Base-by-base conservation (phyloP, 1,140 invertebrate species). In the Drosophila prosaltans region DNA sequence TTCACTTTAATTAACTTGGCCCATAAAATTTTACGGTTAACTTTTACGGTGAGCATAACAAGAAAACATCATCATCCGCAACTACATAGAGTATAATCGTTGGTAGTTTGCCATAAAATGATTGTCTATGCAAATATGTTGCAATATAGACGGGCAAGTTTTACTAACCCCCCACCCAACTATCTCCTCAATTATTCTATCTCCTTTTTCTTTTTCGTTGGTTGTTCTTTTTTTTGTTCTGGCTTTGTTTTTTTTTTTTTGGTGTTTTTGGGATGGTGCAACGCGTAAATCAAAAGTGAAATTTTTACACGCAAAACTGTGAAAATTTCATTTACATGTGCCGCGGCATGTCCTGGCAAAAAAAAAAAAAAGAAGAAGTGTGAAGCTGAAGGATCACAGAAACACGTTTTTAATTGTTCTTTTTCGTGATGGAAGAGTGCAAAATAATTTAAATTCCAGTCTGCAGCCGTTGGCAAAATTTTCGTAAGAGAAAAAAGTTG, bases 81-180 rank as follows among this genome's bases (percentile, higher is more conserved):
- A 83, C 83, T 75, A 74, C 76, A 74, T 62, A 62, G 28, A 74
- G 76, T 83, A 80, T 82, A 83, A 70, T 73, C 66, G 66, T 70
- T 63, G 74, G 74, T 55, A 39, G 65, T 74, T 82, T 68, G 41
- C 57, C 76, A 72, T 83, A 88, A 86, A 80, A 74, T 40, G 74
- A 80, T 72, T 88, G 72, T 83, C 75, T 86, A 86, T 85, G 83
- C 82, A 85, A 85, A 85, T 85, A 88, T 80, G 82, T 88, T 88
- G 82, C 82, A 82, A 88, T 88, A 88, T 75, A 60, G 40, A 1
- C 9, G 10, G 24, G 8, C 45, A 24, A 26, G 7, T 51, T 24
- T 3, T 26, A 1, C 21, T 24, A 43, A 58, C 8, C 63, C 26
- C 21, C 40, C 2, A 16, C 1, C 24, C 76, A 57, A 48, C 55